A percentile compares a stretch with the other conserved stretches of the same genome.
phyloP scores from a whole-genome alignment of 2,888 invertebrate species.

The Kuschelorhynchus macadamiae region DNA sequence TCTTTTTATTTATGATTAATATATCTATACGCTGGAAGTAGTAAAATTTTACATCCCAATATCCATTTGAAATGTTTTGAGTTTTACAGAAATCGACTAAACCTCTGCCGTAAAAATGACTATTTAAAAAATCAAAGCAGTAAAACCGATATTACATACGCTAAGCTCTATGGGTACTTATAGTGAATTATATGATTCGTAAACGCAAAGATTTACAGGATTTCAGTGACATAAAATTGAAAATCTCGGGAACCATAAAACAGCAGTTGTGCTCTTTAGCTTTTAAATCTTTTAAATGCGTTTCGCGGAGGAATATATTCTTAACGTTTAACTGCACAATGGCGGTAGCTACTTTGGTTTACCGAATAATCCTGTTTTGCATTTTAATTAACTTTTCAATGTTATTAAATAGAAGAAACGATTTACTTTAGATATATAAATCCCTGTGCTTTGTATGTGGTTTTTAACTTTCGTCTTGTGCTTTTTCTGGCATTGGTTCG shows the following conservation, averaged over 20 bases:
- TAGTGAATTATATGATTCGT: constrained; percentile 24
- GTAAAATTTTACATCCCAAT: constrained; percentile 40
- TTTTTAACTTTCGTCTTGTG: no score
- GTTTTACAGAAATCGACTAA: constrained; percentile 22
- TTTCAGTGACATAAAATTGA: constrained; percentile 23
- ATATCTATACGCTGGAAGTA: constrained; percentile 26
- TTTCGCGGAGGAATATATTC: no score
- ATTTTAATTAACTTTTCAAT: no score
- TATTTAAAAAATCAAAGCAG: constrained; percentile 5
- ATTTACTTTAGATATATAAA: no score
- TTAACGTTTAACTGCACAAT: no score
- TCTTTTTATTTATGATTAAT: constrained; percentile 41
- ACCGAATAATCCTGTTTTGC: no score
- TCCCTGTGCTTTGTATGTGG: no score
- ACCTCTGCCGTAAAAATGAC: constrained; percentile 28
- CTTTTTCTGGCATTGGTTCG: no score
- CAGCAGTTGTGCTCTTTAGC: not conserved
- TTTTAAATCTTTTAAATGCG: no score
- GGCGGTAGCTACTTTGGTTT: no score
- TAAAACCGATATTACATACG: not conserved
- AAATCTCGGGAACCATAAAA: constrained; percentile 25
- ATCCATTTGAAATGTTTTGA: constrained; percentile 33
- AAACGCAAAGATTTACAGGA: constrained; percentile 33
- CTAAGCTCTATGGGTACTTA: constrained; percentile 26
- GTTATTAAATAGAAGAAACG: no score